phyloP scores from a whole-genome alignment of 2,797 vertebrate species.

The Gymnothorax javanicus region DNA sequence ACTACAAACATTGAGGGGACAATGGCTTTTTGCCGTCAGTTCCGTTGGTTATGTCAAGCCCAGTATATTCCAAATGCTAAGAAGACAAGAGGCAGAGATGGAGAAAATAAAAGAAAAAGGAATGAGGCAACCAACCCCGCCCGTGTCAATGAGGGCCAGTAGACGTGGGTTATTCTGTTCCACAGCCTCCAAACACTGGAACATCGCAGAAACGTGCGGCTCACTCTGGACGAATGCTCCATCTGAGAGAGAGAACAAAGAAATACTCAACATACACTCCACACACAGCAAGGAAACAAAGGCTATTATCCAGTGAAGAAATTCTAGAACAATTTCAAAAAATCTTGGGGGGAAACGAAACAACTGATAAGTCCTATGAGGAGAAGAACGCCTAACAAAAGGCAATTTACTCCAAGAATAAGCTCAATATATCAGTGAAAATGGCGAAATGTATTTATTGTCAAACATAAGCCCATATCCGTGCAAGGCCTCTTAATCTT shows the following conservation, averaged over 20 bases:
- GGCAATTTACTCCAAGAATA: not conserved
- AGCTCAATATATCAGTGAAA: no score
- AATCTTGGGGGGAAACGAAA: not conserved
- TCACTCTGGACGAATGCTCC: conserved; percentile 90
- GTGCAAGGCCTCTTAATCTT: conserved; percentile 22
- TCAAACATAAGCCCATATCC: not conserved
- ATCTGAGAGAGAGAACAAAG: conserved; percentile 67
- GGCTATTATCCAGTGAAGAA: not conserved
- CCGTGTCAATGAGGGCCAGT: conserved; percentile 88
- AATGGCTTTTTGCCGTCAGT: no score
- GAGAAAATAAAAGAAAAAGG: not conserved
- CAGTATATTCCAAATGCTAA: not conserved
- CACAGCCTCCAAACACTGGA: conserved; percentile 96
- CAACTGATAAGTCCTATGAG: not conserved
- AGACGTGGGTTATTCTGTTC: conserved; percentile 95
- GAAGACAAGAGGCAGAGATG: not conserved
- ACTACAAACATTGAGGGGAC: no score
- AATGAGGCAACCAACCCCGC: conserved; percentile 70
- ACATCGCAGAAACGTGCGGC: conserved; percentile 91
- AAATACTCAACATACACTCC: not conserved
- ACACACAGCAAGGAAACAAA: not conserved
- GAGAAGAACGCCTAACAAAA: not conserved
- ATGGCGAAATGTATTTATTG: not conserved
- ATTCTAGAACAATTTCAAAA: not conserved
- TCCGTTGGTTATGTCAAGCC: no score